Evolutionary conservation across 2,888 invertebrate genomes (phyloP), one percentile per base, ranked within the genome.

Genomic region (Spisula solida): DNA sequence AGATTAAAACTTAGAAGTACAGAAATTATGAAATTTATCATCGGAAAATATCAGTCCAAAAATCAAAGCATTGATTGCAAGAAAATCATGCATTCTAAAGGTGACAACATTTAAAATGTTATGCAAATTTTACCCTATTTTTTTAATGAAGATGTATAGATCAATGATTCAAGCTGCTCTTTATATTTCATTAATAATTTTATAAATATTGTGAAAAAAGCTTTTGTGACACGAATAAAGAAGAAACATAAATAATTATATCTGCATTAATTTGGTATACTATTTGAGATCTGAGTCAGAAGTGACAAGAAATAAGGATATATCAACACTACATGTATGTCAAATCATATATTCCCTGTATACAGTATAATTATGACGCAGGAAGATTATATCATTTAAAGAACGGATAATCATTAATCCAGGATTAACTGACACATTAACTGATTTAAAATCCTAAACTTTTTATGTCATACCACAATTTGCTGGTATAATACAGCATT

Each of bases 401-500:
- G 25, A 25, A 4, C 2, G 25, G 60, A 66, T 66, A 25, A 66
- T n/a, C 10, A n/a, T 5, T 66, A 25, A 66, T 25, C 8, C 60
- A 12, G 10, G 75, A 31, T 75, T 75, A 31, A 1, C 20, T 34
- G 75, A 34, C 75, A 75, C 29, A 31, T 12, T 34, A 31, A 75
- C 75, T 31, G 75, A 75, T 75, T 75, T 75, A 75, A 75, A 75
- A 75, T 75, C 75, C 75, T 31, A 31, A 75, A 75, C 75, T 75
- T 31, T 31, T 16, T 70, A 25, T 12, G 25, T 70, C 75, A 34
- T 75, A 66, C 25, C 16, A 51, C 51, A 51, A 41, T 5, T 41
- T 41, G 41, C 41, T 41, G 41, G 41, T 75, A 34, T 75, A 25
- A 75, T 29, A 70, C 70, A 29, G 31, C 29, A 34, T 25, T 34